phyloP scores from a whole-genome alignment of 2,888 invertebrate genomes.

The Dorcus parallelipipedus region DNA sequence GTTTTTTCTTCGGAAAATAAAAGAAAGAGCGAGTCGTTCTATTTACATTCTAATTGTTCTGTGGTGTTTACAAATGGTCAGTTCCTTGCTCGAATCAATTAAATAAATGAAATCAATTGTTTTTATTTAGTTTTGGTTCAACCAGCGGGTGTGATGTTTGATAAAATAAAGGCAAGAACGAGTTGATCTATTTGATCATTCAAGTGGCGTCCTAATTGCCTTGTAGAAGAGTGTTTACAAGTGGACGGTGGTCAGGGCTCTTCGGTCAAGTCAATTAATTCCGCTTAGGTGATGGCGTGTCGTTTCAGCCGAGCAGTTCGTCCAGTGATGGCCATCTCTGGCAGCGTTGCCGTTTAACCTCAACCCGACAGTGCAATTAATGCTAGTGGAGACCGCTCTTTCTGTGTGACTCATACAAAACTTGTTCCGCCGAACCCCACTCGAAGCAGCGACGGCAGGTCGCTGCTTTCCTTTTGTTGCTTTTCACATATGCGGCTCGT shows the following conservation, averaged over 20 bases:
- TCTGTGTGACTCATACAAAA: conserved; percentile 36
- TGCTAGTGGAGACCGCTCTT: conserved; percentile 26
- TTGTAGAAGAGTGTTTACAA: conserved; percentile 3
- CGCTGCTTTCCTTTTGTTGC: conserved; percentile 27
- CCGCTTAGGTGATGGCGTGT: conserved; percentile 1
- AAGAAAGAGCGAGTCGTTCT: no score
- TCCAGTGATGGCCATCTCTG: conserved; percentile 19
- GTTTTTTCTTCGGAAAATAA: no score
- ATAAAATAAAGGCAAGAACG: no score
- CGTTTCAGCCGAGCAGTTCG: neutral
- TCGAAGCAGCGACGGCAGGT: conserved; percentile 1
- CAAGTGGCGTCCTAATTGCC: no score
- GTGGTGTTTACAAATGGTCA: no score
- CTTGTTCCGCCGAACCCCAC: conserved; percentile 38
- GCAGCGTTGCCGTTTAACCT: conserved; percentile 30
- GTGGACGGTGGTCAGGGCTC: neutral
- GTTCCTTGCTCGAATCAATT: no score
- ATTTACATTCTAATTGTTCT: no score
- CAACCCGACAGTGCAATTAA: conserved; percentile 32
- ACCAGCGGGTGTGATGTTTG: no score
- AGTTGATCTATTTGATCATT: no score
- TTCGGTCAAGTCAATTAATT: neutral
- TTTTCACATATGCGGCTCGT: conserved; percentile 18
- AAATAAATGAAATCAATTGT: no score
- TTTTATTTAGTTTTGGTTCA: no score